phyloP scores from a whole-genome alignment of 2,888 invertebrate genomes.

The Erebia aethiops region DNA sequence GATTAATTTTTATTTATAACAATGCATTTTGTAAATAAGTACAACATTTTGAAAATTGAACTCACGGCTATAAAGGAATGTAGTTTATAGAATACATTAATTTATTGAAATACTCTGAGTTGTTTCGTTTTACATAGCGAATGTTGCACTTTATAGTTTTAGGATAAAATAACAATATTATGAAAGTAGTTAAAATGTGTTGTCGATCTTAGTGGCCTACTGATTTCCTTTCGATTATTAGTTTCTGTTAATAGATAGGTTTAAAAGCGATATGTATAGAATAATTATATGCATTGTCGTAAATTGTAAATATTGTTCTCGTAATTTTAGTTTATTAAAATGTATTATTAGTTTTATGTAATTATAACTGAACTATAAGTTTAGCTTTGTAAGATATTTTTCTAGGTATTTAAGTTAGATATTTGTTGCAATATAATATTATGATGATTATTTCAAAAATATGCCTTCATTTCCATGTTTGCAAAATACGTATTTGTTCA shows the following conservation, averaged over 20 bases:
- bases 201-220: constrained; percentile 76
- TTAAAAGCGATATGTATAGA: constrained; percentile 77
- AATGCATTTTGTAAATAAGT: constrained; percentile 82
- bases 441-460: constrained; percentile 51
- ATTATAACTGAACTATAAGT: constrained; percentile 58
- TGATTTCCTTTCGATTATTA: constrained; percentile 71
- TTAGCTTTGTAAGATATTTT: constrained; percentile 73
- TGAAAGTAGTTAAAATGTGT: constrained; percentile 74
- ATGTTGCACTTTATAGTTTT: constrained; percentile 79
- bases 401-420: constrained; percentile 72
- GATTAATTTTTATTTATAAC: constrained; percentile 51
- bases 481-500: constrained; percentile 49
- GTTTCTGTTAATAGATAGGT: constrained; percentile 80
- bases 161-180: constrained; percentile 72
- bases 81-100: constrained; percentile 70
- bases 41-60: constrained; percentile 58
- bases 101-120: constrained; percentile 80
- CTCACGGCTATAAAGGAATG: constrained; percentile 61
- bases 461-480: constrained; percentile 46
- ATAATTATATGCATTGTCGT: constrained; percentile 69
- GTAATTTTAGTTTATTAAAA: constrained; percentile 75
- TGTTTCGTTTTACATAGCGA: constrained; percentile 76
- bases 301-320: constrained; percentile 80
- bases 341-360: constrained; percentile 76
- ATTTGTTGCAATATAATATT: constrained; percentile 64